Conservation (phyloP, 2,888 invertebrate species). For the Andrena camellia region DNA sequence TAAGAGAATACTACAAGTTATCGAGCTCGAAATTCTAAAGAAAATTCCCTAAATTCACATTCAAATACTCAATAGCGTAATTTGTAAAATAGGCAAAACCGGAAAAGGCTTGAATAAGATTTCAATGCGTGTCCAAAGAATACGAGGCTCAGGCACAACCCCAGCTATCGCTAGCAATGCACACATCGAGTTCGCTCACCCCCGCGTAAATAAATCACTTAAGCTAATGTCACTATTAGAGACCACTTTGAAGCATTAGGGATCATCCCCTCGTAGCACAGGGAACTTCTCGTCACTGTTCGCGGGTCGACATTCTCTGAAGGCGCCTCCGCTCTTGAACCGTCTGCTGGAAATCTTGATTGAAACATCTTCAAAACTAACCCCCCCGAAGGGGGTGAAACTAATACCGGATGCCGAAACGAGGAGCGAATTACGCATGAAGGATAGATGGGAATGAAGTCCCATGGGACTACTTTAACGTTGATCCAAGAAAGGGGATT, state of each 20-base stretch:
- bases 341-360: conserved; percentile 51
- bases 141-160: no score
- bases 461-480: conserved; percentile 16
- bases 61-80: no score
- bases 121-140: no score
- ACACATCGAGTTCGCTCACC: conserved; percentile 24
- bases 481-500: conserved; percentile 28
- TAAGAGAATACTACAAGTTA: no score
- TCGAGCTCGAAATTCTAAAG: no score
- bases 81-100: no score
- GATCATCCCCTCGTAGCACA: conserved; percentile 37
- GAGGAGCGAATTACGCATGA: conserved; percentile 59
- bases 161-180: conserved; percentile 10
- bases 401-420: conserved; percentile 42
- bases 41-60: no score
- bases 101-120: no score
- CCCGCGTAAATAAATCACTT: conserved; percentile 54
- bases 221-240: conserved; percentile 52
- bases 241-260: conserved; percentile 53
- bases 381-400: conserved; percentile 41
- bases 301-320: conserved; percentile 37
- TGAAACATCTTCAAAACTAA: conserved; percentile 63
- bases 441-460: conserved; percentile 32
- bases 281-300: conserved; percentile 48
- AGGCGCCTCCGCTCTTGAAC: conserved; percentile 40